phyloP scores from a whole-genome alignment of 2,113 vertebrate species.

The Isichthys henryi region DNA sequence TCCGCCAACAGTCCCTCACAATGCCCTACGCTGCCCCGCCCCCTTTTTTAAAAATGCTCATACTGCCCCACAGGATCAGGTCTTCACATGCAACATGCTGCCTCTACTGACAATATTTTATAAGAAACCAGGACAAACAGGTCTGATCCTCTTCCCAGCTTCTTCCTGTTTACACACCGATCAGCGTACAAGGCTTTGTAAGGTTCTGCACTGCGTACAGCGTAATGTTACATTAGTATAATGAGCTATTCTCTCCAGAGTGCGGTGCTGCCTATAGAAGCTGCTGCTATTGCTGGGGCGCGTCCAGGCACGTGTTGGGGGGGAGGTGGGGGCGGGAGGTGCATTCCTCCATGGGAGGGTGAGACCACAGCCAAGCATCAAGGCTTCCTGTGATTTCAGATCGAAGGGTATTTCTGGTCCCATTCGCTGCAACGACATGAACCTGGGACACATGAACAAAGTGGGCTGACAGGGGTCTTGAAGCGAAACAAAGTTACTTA shows the following conservation, averaged over 20 bases:
- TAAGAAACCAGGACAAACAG: background rate
- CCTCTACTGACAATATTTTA: background rate
- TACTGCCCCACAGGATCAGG: background rate
- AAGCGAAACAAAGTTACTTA: background rate
- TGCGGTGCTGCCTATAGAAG: background rate
- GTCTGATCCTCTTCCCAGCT: background rate
- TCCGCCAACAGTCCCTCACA: background rate
- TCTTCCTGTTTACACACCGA: background rate
- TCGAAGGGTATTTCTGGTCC: background rate
- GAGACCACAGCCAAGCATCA: constrained; percentile 21
- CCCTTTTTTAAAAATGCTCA: background rate
- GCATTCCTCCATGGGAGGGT: constrained; percentile 32
- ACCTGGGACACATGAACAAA: background rate
- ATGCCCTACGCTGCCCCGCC: background rate
- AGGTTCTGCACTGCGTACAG: background rate
- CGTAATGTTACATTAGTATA: background rate
- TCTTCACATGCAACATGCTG: background rate
- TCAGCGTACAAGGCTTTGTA: background rate
- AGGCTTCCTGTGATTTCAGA: constrained; percentile 43
- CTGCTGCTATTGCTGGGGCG: constrained; percentile 42
- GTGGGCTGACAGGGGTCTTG: background rate
- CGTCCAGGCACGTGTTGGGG: constrained; percentile 46
- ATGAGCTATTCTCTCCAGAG: constrained; percentile 38
- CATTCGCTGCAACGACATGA: background rate
- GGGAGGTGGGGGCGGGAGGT: constrained; percentile 29